A percentile compares a stretch with the other conserved stretches of the same genome.
These are phyloP conservation scores for Eulimnadia texana DNA, from an alignment of 1,140 invertebrate species.

Conservation along the genomic window DNA sequence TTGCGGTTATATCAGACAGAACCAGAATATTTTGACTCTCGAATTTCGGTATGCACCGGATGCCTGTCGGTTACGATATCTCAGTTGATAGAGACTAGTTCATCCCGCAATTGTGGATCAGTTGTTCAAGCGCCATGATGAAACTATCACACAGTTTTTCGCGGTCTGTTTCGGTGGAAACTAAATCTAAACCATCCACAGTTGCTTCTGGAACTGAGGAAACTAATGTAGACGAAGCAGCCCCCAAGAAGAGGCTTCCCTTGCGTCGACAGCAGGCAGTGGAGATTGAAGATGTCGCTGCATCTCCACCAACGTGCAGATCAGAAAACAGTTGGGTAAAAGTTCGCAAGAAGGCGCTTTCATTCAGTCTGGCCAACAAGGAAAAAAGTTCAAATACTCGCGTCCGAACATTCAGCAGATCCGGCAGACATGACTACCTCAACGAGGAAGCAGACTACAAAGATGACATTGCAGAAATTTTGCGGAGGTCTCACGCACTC, in stretches of 20 bases:
- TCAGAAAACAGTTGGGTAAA: neutral
- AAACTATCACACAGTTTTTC: neutral
- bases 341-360: neutral
- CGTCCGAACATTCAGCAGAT: neutral
- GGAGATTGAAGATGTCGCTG: neutral
- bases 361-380: neutral
- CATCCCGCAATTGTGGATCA: neutral
- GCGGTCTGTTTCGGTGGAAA: neutral
- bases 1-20: neutral
- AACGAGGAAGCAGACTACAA: conserved; percentile 5
- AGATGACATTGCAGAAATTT: neutral
- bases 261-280: neutral
- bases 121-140: neutral
- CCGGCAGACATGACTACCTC: conserved; percentile 12
- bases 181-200: no score
- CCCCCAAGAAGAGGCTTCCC: neutral
- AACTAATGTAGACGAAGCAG: neutral
- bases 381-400: neutral
- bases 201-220: neutral
- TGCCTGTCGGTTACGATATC: neutral
- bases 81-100: neutral
- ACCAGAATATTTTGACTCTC: neutral
- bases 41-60: neutral
- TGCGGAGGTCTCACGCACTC: neutral
- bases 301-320: no score